Base-by-base conservation (phyloP, 1,140 invertebrate species). In the Brachionus manjavacas region DNA sequence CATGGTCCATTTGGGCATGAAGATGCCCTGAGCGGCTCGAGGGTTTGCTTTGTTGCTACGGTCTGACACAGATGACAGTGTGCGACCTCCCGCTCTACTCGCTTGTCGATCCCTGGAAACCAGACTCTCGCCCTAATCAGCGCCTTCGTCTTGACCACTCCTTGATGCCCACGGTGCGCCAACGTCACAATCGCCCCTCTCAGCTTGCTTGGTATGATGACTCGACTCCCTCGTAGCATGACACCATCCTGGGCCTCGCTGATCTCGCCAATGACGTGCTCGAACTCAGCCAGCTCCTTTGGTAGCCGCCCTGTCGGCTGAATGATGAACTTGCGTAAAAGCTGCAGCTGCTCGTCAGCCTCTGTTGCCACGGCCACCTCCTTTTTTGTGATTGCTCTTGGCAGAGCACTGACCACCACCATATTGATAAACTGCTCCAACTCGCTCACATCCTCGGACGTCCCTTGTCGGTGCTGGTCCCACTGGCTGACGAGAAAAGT, bases 91-190 rank as follows among this genome's bases (percentile, higher is more conserved):
- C 16, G 20, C 4, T 60, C 52, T 1, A 60, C 52, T 60, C 52
- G n/a, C 52, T 60, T 60, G 52, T 60, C 52, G 52, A 60, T 60
- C 52, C 52, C 52, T 60, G 20, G 52, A 20, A 60, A 60, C 52
- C 52, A 60, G 16, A 20, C 52, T 60, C 52, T 60, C 52, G 52
- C 52, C 52, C 52, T 20, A 60, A 60, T 60, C 52, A 60, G 52
- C 52, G 52, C 52, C n/a, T 60, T 60, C 52, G 68, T 72, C 68
- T 72, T 72, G 28, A 41, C 68, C 28, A 72, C 39, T 39, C 68
- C 68, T 72, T 35, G 39, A 72, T 72, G 68, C 4, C 68, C 68
- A 72, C 39, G 28, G 39, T 72, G 68, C 28, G 66, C 66, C 28
- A 35, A n/a, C 12, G 66, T 41, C 28, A 70, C 39, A 35, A 70